A percentile compares a stretch with the other conserved stretches of the same genome.
Conservation (phyloP, 2,113 vertebrate species). For the Lucifuga dentata region DNA sequence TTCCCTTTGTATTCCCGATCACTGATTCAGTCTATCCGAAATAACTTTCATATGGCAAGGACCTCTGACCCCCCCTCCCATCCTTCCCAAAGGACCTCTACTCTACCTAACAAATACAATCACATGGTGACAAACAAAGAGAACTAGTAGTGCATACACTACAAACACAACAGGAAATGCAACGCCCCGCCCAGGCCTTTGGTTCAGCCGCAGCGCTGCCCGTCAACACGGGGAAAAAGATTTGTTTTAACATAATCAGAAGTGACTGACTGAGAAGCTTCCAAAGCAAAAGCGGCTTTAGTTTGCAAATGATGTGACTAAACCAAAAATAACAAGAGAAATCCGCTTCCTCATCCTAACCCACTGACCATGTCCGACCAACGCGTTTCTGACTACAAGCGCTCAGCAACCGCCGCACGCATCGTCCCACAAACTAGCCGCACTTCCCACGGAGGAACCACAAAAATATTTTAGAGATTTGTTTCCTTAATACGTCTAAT, state of each 20-base stretch:
- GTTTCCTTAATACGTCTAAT: slow-evolving; percentile 40
- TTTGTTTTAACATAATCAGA: slow-evolving; percentile 6
- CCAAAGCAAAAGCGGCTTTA: slow-evolving; percentile 68
- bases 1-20: slow-evolving; percentile 79
- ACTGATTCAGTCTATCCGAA: slow-evolving; percentile 63
- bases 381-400: slow-evolving; percentile 16
- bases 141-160: slow-evolving; percentile 84
- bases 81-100: slow-evolving; percentile 33
- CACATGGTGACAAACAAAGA: slow-evolving; percentile 85
- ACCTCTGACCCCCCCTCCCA: slow-evolving; percentile 39
- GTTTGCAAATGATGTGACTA: slow-evolving; percentile 51
- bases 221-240: slow-evolving; percentile 19
- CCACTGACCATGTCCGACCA: slow-evolving; percentile 38
- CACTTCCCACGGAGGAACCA: slow-evolving; percentile 12
- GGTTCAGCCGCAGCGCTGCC: slow-evolving; percentile 77
- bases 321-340: slow-evolving; percentile 61
- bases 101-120: slow-evolving; percentile 77
- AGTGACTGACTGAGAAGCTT: slow-evolving; percentile 60
- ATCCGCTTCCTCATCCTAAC: slow-evolving; percentile 37
- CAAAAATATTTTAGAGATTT: slow-evolving; percentile 54
- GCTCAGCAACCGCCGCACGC: slow-evolving; percentile 7
- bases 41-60: slow-evolving; percentile 61
- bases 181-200: slow-evolving; percentile 59
- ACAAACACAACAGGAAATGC: slow-evolving; percentile 77
- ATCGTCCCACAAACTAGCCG: neutral